Base-by-base conservation (phyloP, 2,888 invertebrate genomes). In the Tenthredo scrophulariae region DNA sequence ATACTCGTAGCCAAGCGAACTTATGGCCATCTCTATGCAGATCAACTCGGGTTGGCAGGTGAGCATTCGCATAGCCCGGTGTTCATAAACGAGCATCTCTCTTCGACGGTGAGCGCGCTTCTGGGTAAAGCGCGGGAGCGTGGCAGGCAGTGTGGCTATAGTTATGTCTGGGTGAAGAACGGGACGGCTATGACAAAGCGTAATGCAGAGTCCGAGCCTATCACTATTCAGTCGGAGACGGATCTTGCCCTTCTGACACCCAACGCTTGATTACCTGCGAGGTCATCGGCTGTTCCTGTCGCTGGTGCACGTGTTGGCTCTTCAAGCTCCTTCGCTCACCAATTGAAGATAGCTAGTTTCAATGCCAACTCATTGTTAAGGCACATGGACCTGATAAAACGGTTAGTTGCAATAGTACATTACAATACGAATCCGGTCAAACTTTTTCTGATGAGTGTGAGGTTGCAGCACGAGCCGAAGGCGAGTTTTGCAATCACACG, bases 121-220 rank as follows among this genome's bases (percentile, higher is more conserved):
- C 62, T 62, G n/a, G 62, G 62, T 0, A 62, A 62, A 62, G 26
- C 62, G 22, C n/a, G 62, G 0, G 62, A 62, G 7, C 62, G 62
- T 22, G 62, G 22, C 62, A 62, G 22, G 18, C n/a, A n/a, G 26
- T 26, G n/a, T 22, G 62, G 62, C 9, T 62, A 3, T 22, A 70
- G 67, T 15, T 70, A 70, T 26, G 15, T 70, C 33, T 70, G 67
- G 67, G 67, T 70, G 13, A 70, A 33, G 15, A 70, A 70, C 18
- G 67, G 15, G 13, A 33, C 33, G n/a, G 67, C 33, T 13, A 4
- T 15, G 26, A 33, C 33, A 10, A 67, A 67, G 15, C 67, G 67
- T 29, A 33, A 67, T 67, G 9, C 67, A 13, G 67, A n/a, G 15
- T 67, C 67, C 4, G 29, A 29, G 33, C 67, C 67, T 2, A 3